Percentiles rank a stretch among this genome's conserved stretches.
Evolutionary conservation across 2,113 vertebrate species (phyloP).

Genomic region (Anhinga rufa): DNA sequence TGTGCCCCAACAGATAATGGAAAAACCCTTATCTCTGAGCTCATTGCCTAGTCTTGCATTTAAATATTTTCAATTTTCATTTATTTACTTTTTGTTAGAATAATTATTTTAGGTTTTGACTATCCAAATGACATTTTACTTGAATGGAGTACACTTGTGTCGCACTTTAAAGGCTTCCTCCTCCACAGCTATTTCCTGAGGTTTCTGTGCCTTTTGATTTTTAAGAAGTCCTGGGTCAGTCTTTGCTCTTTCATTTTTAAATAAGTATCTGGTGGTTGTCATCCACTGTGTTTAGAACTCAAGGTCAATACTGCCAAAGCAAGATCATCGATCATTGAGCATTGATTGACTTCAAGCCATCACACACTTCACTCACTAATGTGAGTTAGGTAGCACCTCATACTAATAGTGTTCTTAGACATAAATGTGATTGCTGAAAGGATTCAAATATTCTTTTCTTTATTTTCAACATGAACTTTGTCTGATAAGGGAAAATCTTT

Average conservation of each 20-base stretch:
- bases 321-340: background rate
- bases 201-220: background rate
- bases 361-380: rapidly evolving
- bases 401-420: background rate
- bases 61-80: background rate
- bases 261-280: background rate
- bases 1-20: background rate
- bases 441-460: background rate
- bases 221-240: background rate
- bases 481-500: background rate
- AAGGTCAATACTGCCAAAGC: background rate
- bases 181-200: background rate
- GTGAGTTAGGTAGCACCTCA: background rate
- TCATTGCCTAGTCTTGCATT: background rate
- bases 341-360: background rate
- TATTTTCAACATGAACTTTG: background rate
- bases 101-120: background rate
- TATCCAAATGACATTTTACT: background rate
- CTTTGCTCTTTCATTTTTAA: background rate
- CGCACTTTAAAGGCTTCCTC: background rate
- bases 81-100: background rate
- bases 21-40: background rate
- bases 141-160: background rate
- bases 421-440: background rate
- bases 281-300: background rate